Base-by-base conservation (phyloP, 2,888 invertebrate species). In the Arctia plantaginis region DNA sequence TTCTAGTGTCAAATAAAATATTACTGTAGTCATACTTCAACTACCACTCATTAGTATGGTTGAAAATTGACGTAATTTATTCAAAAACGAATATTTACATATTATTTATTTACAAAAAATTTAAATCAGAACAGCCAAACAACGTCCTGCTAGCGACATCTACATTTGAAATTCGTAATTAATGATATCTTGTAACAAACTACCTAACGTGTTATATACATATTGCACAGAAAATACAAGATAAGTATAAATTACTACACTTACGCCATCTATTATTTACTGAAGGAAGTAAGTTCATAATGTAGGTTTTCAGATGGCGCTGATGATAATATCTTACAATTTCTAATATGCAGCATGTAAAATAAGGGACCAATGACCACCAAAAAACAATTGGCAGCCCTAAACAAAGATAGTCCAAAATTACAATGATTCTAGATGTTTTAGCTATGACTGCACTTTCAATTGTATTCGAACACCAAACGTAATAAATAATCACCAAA, bases 61-160 rank as follows among this genome's bases (percentile, higher is more conserved):
- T 18, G 6, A 47, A 20, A 18, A 51, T 23, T 7, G 51, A 51
- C 7, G 7, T 51, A 7, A 18, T 44, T 18, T 44, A 3, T 44
- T 3, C 20, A 51, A 23, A 20, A 51, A 51, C 13, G n/a, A 55
- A 55, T 27, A 59, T 27, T 27, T 59, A 27, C 23, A 7, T 7
- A 23, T 18, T 7, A 51, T 51, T 51, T 0, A 18, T 47, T 13
- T 44, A 44, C 18, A 44, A 44, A 18, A 13, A 18, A 44, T 3
- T 18, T 0, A 44, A 47, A 47, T 1, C 0, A 18, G 10, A 18
- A 47, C 18, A 18, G 18, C 18, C 15, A 18, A 39, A 6, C 18
- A 30, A 20, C 13, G 35, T 23, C 13, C 39, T 8, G 0, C 69
- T 74, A 75, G 69, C 82, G 85, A 80, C 83, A 83, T 83, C 85